Conservation (phyloP, 2,113 vertebrate species). For the Hippolais icterina region DNA sequence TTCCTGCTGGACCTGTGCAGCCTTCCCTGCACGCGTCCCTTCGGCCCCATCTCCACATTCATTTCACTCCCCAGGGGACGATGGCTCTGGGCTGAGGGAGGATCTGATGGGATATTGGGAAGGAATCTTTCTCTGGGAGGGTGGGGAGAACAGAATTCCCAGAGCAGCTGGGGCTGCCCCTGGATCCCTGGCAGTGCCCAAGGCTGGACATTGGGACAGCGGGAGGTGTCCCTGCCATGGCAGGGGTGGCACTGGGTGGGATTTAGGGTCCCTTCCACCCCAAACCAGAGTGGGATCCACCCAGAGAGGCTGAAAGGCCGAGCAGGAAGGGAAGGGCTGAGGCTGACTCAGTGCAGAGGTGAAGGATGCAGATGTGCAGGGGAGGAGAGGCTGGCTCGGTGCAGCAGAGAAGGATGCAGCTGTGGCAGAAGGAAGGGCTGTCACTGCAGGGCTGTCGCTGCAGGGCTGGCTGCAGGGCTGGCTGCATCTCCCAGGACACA, state of each 20-base stretch:
- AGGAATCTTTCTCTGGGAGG: background rate
- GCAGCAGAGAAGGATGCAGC: too few relatives aligned
- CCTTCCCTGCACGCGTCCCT: background rate
- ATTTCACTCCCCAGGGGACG: background rate
- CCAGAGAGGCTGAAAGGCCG: background rate
- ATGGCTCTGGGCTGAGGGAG: background rate
- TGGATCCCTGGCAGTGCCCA: background rate
- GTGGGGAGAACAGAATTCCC: background rate
- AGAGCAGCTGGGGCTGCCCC: background rate
- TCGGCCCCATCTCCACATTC: rapidly evolving
- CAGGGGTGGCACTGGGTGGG: background rate
- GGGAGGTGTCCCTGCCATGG: background rate
- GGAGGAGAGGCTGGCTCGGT: too few relatives aligned
- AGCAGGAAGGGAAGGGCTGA: background rate
- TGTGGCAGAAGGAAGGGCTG: background rate
- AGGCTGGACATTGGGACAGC: background rate
- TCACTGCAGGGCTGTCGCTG: background rate
- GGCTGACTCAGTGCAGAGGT: background rate
- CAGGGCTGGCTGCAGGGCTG: background rate
- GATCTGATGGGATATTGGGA: background rate
- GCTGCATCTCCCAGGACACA: background rate
- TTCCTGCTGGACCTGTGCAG: background rate
- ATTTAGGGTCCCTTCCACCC: background rate
- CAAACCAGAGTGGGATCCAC: background rate
- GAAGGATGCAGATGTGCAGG: background rate